Evolutionary conservation across 2,797 vertebrate genomes (phyloP).

Genomic region (Phalanger gymnotis): DNA sequence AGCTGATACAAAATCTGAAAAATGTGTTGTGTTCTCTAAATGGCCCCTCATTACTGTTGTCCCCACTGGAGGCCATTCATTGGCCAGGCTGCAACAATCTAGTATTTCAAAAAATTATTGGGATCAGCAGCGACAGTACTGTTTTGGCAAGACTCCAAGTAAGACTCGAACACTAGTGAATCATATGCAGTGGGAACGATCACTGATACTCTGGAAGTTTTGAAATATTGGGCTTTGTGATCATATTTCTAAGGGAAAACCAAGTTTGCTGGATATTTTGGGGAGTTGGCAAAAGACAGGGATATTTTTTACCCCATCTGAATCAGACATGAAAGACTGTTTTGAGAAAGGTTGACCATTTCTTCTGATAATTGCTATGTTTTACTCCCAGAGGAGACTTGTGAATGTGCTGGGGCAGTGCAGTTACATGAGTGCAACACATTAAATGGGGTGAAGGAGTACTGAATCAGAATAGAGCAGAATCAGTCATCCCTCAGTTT

Average conservation of each 20-base stretch:
- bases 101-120: conserved; percentile 23
- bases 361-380: neutral
- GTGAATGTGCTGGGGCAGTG: neutral
- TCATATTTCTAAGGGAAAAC: conserved; percentile 18
- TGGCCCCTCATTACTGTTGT: neutral
- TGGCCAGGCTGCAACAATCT: conserved; percentile 2
- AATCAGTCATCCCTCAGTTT: neutral
- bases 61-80: neutral
- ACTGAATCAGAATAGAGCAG: neutral
- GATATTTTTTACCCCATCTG: neutral
- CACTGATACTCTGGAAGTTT: neutral
- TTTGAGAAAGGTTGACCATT: neutral
- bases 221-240: conserved; percentile 26
- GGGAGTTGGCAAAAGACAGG: conserved; percentile 22
- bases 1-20: neutral
- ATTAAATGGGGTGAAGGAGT: neutral
- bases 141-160: conserved; percentile 9
- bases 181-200: conserved; percentile 28
- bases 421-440: neutral
- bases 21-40: neutral
- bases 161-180: neutral
- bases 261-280: neutral
- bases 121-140: conserved; percentile 19
- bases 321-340: neutral
- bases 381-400: neutral